Percentiles rank a stretch among this genome's conserved stretches.
phyloP scores from a whole-genome alignment of 2,113 vertebrate species.

The Hippocampus abdominalis region DNA sequence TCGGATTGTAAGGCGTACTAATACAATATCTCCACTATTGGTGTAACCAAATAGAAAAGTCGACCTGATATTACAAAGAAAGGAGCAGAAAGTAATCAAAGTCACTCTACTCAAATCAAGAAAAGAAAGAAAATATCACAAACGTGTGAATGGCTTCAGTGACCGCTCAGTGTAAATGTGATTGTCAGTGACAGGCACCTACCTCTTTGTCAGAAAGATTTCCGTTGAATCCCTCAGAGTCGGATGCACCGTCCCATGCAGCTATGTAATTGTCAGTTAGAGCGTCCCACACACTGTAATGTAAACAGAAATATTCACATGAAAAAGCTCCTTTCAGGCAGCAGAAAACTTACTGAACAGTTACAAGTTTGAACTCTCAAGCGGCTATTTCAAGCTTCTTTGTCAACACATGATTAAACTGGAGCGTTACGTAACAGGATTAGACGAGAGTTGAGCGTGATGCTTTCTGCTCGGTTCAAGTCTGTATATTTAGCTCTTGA shows the following conservation, averaged over 20 bases:
- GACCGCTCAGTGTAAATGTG: neutral
- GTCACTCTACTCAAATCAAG: neutral
- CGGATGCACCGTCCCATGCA: conserved; percentile 81
- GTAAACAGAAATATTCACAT: conserved; percentile 1
- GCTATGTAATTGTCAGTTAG: conserved; percentile 91
- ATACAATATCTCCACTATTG: no score
- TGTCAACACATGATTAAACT: neutral
- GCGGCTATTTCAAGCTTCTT: conserved; percentile 10
- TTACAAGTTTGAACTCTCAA: neutral
- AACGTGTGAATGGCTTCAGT: neutral
- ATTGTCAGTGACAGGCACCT: conserved; percentile 63
- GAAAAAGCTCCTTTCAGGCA: neutral
- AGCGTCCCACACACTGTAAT: conserved; percentile 87
- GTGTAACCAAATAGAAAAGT: neutral
- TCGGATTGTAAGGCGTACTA: no score
- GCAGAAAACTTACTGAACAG: neutral
- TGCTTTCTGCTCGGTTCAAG: conserved; percentile 15
- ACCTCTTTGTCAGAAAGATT: conserved; percentile 87
- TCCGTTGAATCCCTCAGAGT: conserved; percentile 81
- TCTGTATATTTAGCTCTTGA: conserved; percentile 3
- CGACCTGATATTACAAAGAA: neutral
- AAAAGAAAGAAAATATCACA: neutral
- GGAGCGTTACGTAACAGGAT: conserved; percentile 23
- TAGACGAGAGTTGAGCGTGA: conserved; percentile 1
- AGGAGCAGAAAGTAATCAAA: neutral